Conservation (phyloP, 2,113 vertebrate genomes). For the Anarrhichthys ocellatus region DNA sequence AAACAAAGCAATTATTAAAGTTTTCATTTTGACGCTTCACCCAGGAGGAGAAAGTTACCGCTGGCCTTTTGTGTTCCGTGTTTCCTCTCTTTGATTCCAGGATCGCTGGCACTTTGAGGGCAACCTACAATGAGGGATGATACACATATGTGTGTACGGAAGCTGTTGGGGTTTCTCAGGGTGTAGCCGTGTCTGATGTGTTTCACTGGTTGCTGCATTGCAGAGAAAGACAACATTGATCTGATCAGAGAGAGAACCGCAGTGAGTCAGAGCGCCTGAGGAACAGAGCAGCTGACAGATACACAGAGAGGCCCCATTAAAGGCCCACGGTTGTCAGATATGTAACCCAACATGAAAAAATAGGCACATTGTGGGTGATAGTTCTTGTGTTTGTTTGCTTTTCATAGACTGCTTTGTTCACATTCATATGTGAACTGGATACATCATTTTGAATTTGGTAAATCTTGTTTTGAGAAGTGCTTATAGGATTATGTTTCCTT, state of each 20-base stretch:
- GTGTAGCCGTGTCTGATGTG: conserved; percentile 66
- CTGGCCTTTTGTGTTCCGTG: conserved; percentile 42
- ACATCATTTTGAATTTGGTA: neutral
- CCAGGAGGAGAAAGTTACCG: conserved; percentile 25
- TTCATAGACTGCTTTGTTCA: neutral
- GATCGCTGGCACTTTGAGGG: conserved; percentile 60
- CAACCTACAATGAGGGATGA: conserved; percentile 53
- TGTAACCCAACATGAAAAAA: conserved; percentile 40
- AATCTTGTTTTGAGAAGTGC: neutral
- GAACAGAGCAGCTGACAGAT: conserved; percentile 62
- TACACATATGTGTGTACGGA: conserved; percentile 44
- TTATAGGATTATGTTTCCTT: neutral
- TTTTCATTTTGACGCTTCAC: conserved; percentile 43
- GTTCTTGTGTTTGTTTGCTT: conserved; percentile 26
- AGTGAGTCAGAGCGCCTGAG: conserved; percentile 64
- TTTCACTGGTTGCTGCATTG: conserved; percentile 76
- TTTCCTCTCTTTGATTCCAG: conserved; percentile 57
- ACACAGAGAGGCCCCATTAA: conserved; percentile 63
- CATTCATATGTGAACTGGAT: neutral
- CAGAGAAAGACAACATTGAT: conserved; percentile 79
- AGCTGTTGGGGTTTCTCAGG: conserved; percentile 59
- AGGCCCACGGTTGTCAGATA: conserved; percentile 48
- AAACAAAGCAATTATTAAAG: conserved; percentile 37
- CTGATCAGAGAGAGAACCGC: conserved; percentile 68
- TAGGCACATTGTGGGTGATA: conserved; percentile 27